These are phyloP conservation scores for Nemotelus nigrinus DNA, from an alignment of 2,888 invertebrate species.

Conservation along the genomic window DNA sequence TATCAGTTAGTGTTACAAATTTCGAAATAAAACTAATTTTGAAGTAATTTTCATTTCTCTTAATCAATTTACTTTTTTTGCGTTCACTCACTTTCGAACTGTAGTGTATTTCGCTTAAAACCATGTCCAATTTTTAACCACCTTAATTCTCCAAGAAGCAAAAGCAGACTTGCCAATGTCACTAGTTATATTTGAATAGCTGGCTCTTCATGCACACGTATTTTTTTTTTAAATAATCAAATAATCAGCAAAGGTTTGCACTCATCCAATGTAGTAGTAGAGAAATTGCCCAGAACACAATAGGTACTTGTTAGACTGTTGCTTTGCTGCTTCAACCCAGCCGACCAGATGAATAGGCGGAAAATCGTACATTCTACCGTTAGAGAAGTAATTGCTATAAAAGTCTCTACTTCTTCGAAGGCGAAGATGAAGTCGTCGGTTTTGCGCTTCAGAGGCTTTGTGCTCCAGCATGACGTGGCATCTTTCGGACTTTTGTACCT, in stretches of 20 bases:
- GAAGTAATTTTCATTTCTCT: too few species aligned
- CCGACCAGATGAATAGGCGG: neutral
- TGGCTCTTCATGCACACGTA: neutral
- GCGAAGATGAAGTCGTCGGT: neutral
- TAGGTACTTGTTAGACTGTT: neutral
- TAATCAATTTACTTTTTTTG: too few species aligned
- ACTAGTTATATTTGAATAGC: too few species aligned
- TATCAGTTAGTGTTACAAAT: too few species aligned
- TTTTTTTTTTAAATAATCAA: neutral
- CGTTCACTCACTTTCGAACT: too few species aligned
- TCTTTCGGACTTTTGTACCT: neutral
- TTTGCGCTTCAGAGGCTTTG: neutral
- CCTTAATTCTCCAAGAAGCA: too few species aligned
- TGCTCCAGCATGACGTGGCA: neutral
- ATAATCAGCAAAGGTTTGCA: neutral
- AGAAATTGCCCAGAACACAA: neutral
- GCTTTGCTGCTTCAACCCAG: neutral
- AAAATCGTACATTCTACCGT: neutral
- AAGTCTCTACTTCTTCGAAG: neutral
- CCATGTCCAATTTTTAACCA: too few species aligned
- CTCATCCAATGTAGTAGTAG: neutral
- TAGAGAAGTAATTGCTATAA: conserved; percentile 1
- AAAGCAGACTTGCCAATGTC: neutral
- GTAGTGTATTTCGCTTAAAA: too few species aligned
- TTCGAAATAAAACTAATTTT: too few species aligned